A percentile compares a stretch with the other conserved stretches of the same genome.
These are phyloP conservation scores for Allygus modestus DNA, from an alignment of 2,888 invertebrate species.

Conservation along the genomic window DNA sequence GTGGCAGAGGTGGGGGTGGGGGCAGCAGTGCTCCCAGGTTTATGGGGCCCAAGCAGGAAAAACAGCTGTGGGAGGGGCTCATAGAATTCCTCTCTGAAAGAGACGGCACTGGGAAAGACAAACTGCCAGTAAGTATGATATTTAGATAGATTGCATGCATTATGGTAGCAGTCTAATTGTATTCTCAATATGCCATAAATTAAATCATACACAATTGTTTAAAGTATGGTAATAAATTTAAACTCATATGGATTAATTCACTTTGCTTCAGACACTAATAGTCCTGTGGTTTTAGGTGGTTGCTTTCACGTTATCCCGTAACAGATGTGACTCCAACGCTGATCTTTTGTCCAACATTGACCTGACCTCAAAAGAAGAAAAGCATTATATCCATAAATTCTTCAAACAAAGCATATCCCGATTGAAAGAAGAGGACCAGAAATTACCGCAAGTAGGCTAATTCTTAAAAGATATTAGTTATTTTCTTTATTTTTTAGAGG, in stretches of 20 bases:
- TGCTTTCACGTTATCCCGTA: conserved; percentile 94
- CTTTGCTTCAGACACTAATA: too few species aligned
- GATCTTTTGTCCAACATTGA: conserved; percentile 76
- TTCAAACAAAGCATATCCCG: conserved; percentile 90
- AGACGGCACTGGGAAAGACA: conserved; percentile 83
- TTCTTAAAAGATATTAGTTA: not conserved
- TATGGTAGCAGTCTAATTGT: too few species aligned
- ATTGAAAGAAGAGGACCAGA: conserved; percentile 90
- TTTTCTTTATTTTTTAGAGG: too few species aligned
- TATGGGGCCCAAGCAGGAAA: conserved; percentile 83
- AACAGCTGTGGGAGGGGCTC: conserved; percentile 88
- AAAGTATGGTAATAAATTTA: too few species aligned
- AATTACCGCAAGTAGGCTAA: conserved; percentile 87
- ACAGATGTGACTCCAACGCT: conserved; percentile 86
- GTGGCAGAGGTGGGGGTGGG: conserved; percentile 46
- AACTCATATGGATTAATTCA: too few species aligned
- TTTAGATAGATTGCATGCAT: too few species aligned
- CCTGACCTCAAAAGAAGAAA: conserved; percentile 88
- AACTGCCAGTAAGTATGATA: conserved; percentile 86
- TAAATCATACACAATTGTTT: too few species aligned
- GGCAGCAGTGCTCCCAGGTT: not conserved
- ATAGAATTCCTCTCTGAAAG: conserved; percentile 84
- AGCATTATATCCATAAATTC: conserved; percentile 89
- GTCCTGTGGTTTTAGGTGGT: conserved; percentile 75
- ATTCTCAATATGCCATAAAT: too few species aligned